These are phyloP conservation scores for Bos taurus DNA, from an alignment of 2,113 vertebrate species.

Conservation along the genomic window ARS-UCD2.0 NC_037345.1:44626501-44627000, in stretches of 20 bases:
- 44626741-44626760: no score
- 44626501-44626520: neutral
- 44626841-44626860: neutral
- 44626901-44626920: neutral
- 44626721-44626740: neutral
- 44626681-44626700: neutral
- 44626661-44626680: neutral
- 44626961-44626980: neutral
- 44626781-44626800: no score
- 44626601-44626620: neutral
- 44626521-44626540: neutral
- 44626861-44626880: neutral
- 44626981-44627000: neutral
- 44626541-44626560: neutral
- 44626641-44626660: neutral
- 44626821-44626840: neutral
- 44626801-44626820: no score
- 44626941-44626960: neutral
- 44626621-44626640: neutral
- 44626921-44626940: neutral
- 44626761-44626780: no score
- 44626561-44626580: neutral
- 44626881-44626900: neutral
- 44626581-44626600: neutral
- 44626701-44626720: neutral